These are phyloP conservation scores for Saccostrea cuccullata DNA, from an alignment of 1,140 invertebrate genomes.

Conservation along the genomic window DNA sequence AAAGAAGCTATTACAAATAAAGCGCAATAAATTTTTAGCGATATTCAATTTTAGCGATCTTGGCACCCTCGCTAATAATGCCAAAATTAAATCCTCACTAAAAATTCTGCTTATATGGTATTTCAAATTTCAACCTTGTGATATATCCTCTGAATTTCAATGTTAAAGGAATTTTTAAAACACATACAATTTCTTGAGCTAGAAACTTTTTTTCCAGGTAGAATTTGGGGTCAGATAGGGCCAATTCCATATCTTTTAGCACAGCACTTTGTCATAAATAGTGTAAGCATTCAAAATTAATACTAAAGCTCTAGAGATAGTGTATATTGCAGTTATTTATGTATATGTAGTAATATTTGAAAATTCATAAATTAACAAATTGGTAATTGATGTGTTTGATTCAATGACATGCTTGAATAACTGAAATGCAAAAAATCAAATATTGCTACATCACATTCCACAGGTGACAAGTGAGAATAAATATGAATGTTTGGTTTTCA, in stretches of 20 bases:
- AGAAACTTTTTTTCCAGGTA: not conserved
- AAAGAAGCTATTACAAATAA: no score
- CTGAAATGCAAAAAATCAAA: not conserved
- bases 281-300: not conserved
- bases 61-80: no score
- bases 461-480: not conserved
- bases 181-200: not conserved
- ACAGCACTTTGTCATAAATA: not conserved
- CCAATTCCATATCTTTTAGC: not conserved
- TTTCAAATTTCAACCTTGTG: no score
- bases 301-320: not conserved
- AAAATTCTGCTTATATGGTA: no score
- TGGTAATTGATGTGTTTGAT: not conserved
- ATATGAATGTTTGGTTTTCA: no score
- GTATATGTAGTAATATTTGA: constrained; percentile 28
- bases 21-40: no score
- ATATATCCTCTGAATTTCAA: no score
- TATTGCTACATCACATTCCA: not conserved
- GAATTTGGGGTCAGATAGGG: not conserved
- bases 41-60: no score
- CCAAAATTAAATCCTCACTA: no score
- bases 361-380: not conserved
- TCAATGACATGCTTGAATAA: not conserved
- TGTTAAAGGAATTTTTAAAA: no score
- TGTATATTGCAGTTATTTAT: not conserved